Percentiles rank a stretch among this genome's conserved stretches.
Evolutionary conservation across 2,113 vertebrate species (phyloP).

Genomic region (Tenebrosternarchus preto): DNA sequence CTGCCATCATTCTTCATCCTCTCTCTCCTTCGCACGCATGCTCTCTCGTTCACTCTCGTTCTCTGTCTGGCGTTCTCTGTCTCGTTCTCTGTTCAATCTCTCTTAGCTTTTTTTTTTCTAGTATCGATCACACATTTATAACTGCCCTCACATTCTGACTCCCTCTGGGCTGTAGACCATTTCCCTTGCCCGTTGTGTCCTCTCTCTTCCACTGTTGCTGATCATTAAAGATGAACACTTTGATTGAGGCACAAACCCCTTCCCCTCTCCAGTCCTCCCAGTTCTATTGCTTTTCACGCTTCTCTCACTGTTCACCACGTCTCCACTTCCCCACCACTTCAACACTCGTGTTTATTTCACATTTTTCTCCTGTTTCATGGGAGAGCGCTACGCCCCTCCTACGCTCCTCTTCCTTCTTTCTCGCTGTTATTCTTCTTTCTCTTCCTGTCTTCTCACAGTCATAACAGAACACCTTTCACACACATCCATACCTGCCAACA

Average conservation of each 20-base stretch:
- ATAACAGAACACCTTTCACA: conserved; percentile 31
- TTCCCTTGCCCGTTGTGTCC: conserved; percentile 24
- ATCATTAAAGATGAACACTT: conserved; percentile 33
- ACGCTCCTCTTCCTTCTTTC: background rate
- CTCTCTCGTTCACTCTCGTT: conserved; percentile 48
- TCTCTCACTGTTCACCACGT: conserved; percentile 10
- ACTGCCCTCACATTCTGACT: conserved; percentile 50
- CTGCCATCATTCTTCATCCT: conserved; percentile 75
- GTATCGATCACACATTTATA: conserved; percentile 57
- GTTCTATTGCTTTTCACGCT: conserved; percentile 37
- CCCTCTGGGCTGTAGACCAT: conserved; percentile 45
- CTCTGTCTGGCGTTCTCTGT: conserved; percentile 49
- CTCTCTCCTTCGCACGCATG: conserved; percentile 54
- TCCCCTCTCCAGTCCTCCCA: background rate
- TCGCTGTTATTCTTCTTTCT: conserved; percentile 10
- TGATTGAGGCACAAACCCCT: conserved; percentile 27
- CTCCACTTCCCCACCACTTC: background rate
- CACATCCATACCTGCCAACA: conserved; percentile 44
- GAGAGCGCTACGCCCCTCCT: background rate
- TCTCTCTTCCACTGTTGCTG: background rate
- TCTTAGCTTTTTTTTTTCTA: conserved; percentile 41
- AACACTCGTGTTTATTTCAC: conserved; percentile 7
- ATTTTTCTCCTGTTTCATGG: background rate
- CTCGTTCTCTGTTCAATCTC: conserved; percentile 41
- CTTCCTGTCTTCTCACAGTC: conserved; percentile 29